Conservation (phyloP, 2,888 invertebrate genomes). For the Argynnis bischoffii region DNA sequence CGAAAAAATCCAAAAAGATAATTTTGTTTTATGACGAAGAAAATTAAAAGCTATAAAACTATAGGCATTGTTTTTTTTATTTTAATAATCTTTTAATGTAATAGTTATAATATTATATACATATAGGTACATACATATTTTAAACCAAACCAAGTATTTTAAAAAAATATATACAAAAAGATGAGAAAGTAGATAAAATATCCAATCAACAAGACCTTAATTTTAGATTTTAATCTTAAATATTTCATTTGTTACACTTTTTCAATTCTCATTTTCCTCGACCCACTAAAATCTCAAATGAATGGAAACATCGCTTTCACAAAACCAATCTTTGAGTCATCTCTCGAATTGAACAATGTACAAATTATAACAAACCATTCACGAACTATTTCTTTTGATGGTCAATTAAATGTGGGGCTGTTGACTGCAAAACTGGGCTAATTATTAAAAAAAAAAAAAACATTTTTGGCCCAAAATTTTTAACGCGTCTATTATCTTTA, state of each 20-base stretch:
- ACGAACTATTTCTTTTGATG: constrained; percentile 56
- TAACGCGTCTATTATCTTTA: too few relatives aligned
- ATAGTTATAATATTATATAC: too few relatives aligned
- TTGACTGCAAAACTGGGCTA: constrained; percentile 15
- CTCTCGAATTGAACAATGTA: constrained; percentile 31
- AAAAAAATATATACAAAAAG: not conserved
- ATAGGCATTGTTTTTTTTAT: too few relatives aligned
- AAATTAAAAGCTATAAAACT: too few relatives aligned
- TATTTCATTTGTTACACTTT: constrained; percentile 21
- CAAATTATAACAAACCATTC: constrained; percentile 39
- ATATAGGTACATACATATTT: too few relatives aligned
- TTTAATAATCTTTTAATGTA: too few relatives aligned
- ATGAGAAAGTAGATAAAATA: not conserved
- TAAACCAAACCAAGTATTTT: too few relatives aligned
- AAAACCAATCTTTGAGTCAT: constrained; percentile 34
- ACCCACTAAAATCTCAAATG: constrained; percentile 26
- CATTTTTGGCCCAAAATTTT: not conserved
- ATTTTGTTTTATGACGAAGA: too few relatives aligned
- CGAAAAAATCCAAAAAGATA: too few relatives aligned
- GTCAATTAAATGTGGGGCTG: constrained; percentile 51
- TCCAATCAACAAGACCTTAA: not conserved
- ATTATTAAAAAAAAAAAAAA: not conserved
- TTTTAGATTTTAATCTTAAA: constrained; percentile 12
- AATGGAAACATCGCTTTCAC: constrained; percentile 34
- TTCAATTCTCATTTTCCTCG: constrained; percentile 26